phyloP scores from a whole-genome alignment of 2,888 invertebrate genomes.

The Andrena bucephala region DNA sequence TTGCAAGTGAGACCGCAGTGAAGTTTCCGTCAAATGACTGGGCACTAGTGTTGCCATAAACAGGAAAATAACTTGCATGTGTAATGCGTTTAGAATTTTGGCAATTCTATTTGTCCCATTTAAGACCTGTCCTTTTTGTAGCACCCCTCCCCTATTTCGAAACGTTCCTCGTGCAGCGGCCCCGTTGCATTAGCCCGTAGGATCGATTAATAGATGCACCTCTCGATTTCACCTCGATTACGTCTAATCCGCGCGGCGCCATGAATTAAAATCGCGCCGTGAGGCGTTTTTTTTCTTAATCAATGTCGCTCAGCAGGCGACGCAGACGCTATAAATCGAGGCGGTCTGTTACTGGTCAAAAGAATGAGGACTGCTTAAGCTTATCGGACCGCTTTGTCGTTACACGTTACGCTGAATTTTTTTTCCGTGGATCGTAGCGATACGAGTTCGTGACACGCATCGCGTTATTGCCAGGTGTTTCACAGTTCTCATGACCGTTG shows the following conservation, averaged over 20 bases:
- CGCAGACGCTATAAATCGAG: neutral
- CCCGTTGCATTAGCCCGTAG: neutral
- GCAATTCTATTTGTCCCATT: no score
- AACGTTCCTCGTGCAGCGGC: neutral
- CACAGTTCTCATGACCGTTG: neutral
- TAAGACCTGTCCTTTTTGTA: no score
- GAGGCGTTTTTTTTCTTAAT: neutral
- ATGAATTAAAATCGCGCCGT: neutral
- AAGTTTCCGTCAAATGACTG: no score
- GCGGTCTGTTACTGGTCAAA: neutral
- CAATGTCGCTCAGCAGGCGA: neutral
- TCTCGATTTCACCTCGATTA: conserved; percentile 42
- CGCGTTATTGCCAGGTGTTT: neutral
- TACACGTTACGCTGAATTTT: neutral
- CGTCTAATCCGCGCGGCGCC: neutral
- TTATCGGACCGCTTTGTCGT: neutral
- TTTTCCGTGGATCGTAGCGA: neutral
- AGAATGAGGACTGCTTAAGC: neutral
- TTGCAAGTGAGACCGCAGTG: no score
- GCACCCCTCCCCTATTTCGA: neutral
- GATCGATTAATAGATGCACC: conserved; percentile 22
- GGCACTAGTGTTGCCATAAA: no score
- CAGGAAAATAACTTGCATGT: no score
- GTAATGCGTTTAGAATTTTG: no score
- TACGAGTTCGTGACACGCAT: conserved; percentile 4